A percentile compares a stretch with the other conserved stretches of the same genome.
Evolutionary conservation across 2,888 invertebrate genomes (phyloP).

Genomic region (Ellobium chinense): DNA sequence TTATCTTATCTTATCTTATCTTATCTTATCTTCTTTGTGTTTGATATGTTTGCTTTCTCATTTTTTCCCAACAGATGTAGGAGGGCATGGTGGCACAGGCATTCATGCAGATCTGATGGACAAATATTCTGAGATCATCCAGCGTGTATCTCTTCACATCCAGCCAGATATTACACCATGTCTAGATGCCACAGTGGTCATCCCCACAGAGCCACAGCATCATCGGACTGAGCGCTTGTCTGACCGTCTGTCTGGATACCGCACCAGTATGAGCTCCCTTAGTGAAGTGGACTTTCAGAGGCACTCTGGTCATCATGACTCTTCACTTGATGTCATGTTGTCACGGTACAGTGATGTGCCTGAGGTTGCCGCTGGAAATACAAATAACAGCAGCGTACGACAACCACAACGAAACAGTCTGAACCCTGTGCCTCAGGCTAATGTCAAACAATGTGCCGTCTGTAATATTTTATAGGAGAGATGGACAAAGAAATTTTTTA

Average conservation of each 20-base stretch:
- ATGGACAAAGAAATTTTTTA: too few relatives aligned
- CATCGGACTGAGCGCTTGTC: constrained; percentile 40
- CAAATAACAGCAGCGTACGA: background rate
- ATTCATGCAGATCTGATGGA: constrained; percentile 76
- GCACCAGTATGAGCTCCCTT: constrained; percentile 51
- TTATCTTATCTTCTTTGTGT: too few relatives aligned
- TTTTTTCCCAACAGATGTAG: too few relatives aligned
- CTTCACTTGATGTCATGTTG: constrained; percentile 48
- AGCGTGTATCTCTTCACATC: constrained; percentile 69
- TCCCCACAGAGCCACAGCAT: constrained; percentile 48
- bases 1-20: too few relatives aligned
- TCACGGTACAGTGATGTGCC: constrained; percentile 43
- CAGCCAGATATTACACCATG: constrained; percentile 63
- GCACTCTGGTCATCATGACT: constrained; percentile 35
- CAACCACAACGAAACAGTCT: background rate
- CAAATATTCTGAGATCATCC: constrained; percentile 75
- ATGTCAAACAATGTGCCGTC: constrained; percentile 70
- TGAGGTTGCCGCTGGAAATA: background rate
- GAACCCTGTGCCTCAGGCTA: constrained; percentile 60
- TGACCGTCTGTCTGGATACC: constrained; percentile 18
- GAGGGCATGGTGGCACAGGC: constrained; percentile 79
- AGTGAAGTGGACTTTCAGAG: constrained; percentile 45
- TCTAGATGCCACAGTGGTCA: constrained; percentile 54
- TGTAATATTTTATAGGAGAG: constrained; percentile 70
- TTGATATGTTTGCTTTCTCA: too few relatives aligned